Evolutionary conservation across 2,888 invertebrate species (phyloP).

Genomic region (Sussaba pulchella): DNA sequence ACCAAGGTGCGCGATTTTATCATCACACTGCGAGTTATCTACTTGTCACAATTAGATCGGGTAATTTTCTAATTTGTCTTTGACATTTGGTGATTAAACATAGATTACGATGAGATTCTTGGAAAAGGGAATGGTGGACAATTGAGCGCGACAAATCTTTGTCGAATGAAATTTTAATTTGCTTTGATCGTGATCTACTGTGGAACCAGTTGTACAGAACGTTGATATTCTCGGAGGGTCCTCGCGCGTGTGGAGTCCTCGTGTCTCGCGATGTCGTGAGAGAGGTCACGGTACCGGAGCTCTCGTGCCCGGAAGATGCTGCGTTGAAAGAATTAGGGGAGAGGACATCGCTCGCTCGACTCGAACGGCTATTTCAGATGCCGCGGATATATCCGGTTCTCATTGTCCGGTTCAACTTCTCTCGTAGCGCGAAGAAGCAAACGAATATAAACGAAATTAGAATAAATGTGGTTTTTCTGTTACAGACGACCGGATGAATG

Average conservation of each 20-base stretch:
- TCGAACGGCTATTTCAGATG: conserved; percentile 31
- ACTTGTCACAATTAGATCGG: no score
- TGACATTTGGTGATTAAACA: neutral
- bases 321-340: conserved; percentile 49
- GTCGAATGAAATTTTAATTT: neutral
- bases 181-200: neutral
- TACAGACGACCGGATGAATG: conserved; percentile 30
- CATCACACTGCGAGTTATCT: no score
- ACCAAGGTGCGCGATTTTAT: conserved; percentile 2
- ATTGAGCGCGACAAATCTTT: neutral
- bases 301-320: conserved; percentile 58
- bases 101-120: neutral
- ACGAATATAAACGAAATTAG: conserved; percentile 8
- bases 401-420: conserved; percentile 54
- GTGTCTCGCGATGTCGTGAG: conserved; percentile 59
- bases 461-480: conserved; percentile 28
- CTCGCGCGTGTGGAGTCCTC: neutral
- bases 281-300: conserved; percentile 58
- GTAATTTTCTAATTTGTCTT: no score
- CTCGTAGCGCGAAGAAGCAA: conserved; percentile 5
- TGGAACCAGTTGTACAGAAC: conserved; percentile 24
- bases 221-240: conserved; percentile 28
- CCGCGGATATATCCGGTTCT: conserved; percentile 40
- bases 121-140: neutral
- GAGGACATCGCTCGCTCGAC: conserved; percentile 18